phyloP scores from a whole-genome alignment of 2,888 invertebrate species.

The Tiphia femorata region DNA sequence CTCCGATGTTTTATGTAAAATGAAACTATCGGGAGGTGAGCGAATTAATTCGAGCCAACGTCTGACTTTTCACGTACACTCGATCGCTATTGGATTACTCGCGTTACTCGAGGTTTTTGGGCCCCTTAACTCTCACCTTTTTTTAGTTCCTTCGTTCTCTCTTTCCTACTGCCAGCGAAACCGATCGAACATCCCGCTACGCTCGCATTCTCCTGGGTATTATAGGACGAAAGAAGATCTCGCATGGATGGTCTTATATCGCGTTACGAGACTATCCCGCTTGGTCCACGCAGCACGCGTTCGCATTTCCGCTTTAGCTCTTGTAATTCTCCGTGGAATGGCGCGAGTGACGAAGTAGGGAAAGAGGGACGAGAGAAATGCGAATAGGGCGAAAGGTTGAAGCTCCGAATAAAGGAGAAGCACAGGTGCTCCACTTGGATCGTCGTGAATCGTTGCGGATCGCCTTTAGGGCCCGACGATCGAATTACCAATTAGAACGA shows the following conservation, averaged over 20 bases:
- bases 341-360: not conserved
- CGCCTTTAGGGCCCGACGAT: not conserved
- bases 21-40: slow-evolving; percentile 40
- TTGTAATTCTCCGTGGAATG: not conserved
- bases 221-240: not conserved
- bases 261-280: too few relatives aligned
- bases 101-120: too few relatives aligned
- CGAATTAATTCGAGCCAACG: slow-evolving; percentile 49
- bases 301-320: not conserved
- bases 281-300: slow-evolving; percentile 1
- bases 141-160: too few relatives aligned
- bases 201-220: too few relatives aligned
- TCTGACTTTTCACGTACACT: not conserved
- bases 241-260: not conserved
- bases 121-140: too few relatives aligned
- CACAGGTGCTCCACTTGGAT: too few relatives aligned
- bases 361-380: not conserved
- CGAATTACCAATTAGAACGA: not conserved
- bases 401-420: not conserved
- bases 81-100: not conserved
- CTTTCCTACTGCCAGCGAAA: too few relatives aligned
- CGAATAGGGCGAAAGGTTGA: not conserved
- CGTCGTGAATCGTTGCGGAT: too few relatives aligned
- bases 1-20: slow-evolving; percentile 51
- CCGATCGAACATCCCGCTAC: not conserved